Percentiles rank a stretch among this genome's conserved stretches.
Evolutionary conservation across 2,888 invertebrate genomes (phyloP).

Genomic region (Lymantria monacha): DNA sequence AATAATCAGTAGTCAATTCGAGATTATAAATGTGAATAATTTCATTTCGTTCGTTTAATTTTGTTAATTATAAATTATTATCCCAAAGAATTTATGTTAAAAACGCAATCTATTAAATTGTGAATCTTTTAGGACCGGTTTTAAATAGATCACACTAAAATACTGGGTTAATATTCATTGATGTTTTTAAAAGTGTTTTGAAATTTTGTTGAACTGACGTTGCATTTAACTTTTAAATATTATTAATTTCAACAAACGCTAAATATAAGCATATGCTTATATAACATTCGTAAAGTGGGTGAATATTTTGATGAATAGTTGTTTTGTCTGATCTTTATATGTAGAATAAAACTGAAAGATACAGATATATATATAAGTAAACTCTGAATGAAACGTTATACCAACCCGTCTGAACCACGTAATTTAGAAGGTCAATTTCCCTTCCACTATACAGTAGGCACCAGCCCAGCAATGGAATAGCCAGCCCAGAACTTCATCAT

Average conservation of each 20-base stretch:
- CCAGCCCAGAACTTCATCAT: no score
- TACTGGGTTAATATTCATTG: constrained; percentile 8
- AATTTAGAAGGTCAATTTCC: no score
- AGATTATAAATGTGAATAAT: neutral
- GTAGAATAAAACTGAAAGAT: no score
- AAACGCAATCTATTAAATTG: constrained; percentile 21
- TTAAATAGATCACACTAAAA: constrained; percentile 9
- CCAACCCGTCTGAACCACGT: no score
- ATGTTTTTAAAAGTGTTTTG: constrained; percentile 2
- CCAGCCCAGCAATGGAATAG: no score
- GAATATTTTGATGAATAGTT: no score
- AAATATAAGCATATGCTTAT: neutral
- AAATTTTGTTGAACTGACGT: neutral
- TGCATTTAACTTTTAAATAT: neutral
- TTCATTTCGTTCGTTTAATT: constrained; percentile 21
- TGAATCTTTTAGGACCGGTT: constrained; percentile 23
- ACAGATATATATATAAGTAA: no score
- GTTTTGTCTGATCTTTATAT: no score
- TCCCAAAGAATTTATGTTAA: constrained; percentile 25
- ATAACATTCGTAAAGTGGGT: neutral
- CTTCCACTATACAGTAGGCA: no score
- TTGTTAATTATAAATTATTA: constrained; percentile 33
- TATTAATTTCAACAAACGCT: neutral
- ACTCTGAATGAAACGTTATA: no score
- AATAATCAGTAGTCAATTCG: neutral